Evolutionary conservation across 2,888 invertebrate genomes (phyloP), one percentile per base, ranked within the genome.

Genomic region (Ichneumoninae sp.): DNA sequence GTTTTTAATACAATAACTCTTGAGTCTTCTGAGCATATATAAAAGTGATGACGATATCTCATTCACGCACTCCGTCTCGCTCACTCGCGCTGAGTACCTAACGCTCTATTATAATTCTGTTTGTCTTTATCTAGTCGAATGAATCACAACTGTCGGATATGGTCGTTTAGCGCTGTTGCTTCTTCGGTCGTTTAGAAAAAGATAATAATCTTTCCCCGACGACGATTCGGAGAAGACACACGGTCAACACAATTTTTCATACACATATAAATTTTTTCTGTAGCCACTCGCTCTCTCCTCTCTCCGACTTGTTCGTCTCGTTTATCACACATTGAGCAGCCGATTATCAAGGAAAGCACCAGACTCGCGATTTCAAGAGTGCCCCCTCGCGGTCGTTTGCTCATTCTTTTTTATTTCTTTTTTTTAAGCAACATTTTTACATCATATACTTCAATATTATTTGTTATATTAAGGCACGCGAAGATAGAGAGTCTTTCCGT

Each of bases 1-100:
- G 22, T 78, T 70, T 87, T 87, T 87, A 87, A 90, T 90, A 91
- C 90, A 91, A 89, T 90, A 83, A 88, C 86, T 86, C 86, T 88
- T 85, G 82, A 85, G 81, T 87, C 85, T 19, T 88, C 81, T 87
- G 87, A 87, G 87, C 86, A 84, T 89, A 89, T 87, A 90, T 87
- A 88, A 88, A 68, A 86, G 83, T 80, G 79, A 83, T 83, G 82
- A 85, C 80, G 81, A 77, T 65, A 71, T 83, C 71, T 71, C 85
- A 80, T 76, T 36, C 80, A 78, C 79, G 70, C 84, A 82, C 76
- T 70, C 83, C 66, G 83, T 84, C 62, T 70, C 77, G 72, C 72
- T 40, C 71, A 68, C 65, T 82, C 78, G 60, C 84, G 86, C 57
- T 47, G 80, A 87, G 89, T 87, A 87, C 40, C 70, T 78, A 81